Percentiles rank a stretch among this genome's conserved stretches.
Evolutionary conservation across 2,888 invertebrate species (phyloP).

Genomic region (Drosophila mayaguana): DNA sequence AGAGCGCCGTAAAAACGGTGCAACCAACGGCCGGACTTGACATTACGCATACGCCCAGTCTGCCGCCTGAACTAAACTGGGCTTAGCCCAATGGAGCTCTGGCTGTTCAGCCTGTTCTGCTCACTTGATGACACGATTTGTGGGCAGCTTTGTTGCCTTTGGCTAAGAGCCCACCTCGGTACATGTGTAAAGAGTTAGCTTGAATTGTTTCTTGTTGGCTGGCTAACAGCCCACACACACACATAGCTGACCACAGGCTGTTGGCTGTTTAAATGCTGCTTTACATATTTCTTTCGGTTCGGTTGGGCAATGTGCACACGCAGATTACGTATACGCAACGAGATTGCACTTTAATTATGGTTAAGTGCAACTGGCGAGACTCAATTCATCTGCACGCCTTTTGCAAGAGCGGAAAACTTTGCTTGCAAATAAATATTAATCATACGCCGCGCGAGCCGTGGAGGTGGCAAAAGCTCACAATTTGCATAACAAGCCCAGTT

Average conservation of each 20-base stretch:
- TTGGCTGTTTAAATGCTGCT: neutral
- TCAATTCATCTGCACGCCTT: constrained; percentile 28
- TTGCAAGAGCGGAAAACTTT: constrained; percentile 39
- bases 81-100: neutral
- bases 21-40: neutral
- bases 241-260: constrained; percentile 13
- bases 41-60: constrained; percentile 35
- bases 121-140: constrained; percentile 18
- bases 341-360: constrained; percentile 56
- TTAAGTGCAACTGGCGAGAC: constrained; percentile 30
- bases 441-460: constrained; percentile 49
- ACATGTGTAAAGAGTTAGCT: constrained; percentile 10
- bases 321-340: constrained; percentile 46
- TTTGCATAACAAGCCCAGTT: constrained; percentile 41
- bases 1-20: neutral
- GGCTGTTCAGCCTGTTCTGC: neutral
- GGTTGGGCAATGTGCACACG: constrained; percentile 26
- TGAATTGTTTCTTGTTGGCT: constrained; percentile 4
- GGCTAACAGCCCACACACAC: constrained; percentile 7
- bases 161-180: neutral
- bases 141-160: constrained; percentile 19
- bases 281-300: neutral
- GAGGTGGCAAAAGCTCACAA: constrained; percentile 26
- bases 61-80: neutral
- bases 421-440: constrained; percentile 60